Evolutionary conservation across 2,888 invertebrate species (phyloP), one percentile per base, ranked within the genome.

Genomic region (Choreutis nemorana): DNA sequence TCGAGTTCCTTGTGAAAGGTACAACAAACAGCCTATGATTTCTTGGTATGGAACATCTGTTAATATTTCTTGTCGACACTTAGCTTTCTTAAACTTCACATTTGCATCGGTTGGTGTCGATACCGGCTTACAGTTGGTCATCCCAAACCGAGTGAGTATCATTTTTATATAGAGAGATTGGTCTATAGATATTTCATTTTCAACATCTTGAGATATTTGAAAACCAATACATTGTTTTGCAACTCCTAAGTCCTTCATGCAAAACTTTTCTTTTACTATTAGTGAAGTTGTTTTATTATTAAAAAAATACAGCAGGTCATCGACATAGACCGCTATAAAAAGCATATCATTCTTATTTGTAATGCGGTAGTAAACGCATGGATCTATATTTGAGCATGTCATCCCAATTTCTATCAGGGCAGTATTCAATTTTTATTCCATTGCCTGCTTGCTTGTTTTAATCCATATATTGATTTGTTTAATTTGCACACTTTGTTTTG

Each of bases 361-460:
- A n/a, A n/a, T n/a, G 31, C 15, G 10, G 11, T n/a, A 26, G 11
- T 34, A 37, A 6, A 37, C 21, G 24, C 37, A 29, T 2, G 34
- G 41, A 34, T 43, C 39, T 5, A 31, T 29, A 4, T 37, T 34
- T 8, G 37, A 40, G 28, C 32, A 31, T 26, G 29, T 2, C 29
- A 37, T 24, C 14, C 34, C 37, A 9, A 40, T 31, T 15, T 32
- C 27, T 8, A 14, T 20, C 31, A 35, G 24, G 9, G 30, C 12
- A 32, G 8, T 21, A 8, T 38, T 36, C 5, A 44, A 18, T 29
- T 44, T 41, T 3, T 3, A 15, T 44, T 45, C 44, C 41, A 46
- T 9, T 33, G 35, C 3, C 42, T 13, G 31, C 40, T 42, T 4
- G 43, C 43, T n/a, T 44, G 44, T 21, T 44, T 43, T 0, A 45